Base-by-base conservation (phyloP, 2,888 invertebrate genomes). In the Zhuqinia jingwanae region DNA sequence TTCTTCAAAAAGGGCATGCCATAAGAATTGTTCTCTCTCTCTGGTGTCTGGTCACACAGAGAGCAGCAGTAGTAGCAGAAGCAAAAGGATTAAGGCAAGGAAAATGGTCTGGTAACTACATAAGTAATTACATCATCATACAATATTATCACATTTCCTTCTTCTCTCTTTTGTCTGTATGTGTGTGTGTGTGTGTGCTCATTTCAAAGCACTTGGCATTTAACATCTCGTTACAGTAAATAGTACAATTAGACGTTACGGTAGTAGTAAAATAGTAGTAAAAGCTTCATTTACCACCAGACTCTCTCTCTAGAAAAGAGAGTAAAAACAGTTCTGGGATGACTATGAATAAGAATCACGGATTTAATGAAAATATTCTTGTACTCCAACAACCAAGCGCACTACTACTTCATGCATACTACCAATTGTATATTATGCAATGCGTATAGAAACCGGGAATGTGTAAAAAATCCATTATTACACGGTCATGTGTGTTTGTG, bases 391-490 rank as follows among this genome's bases (percentile, higher is more conserved):
- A n/a, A 70, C 45, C 47, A 25, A 47, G 47, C 47, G 25, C 70
- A 53, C 47, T 45, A 68, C 50, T 73, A 73, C n/a, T n/a, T n/a
- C n/a, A n/a, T n/a, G n/a, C n/a, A n/a, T n/a, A n/a, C n/a, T n/a
- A n/a, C n/a, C n/a, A n/a, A n/a, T n/a, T n/a, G n/a, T n/a, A n/a
- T n/a, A n/a, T n/a, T n/a, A n/a, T 42, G 30, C 22, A 27, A 73
- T 73, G 76, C 58, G 13, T 76, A 15, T 56, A 76, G n/a, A n/a
- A 75, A 75, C 27, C n/a, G 75, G 2, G 20, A 45, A 65, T 47
- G 73, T 65, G 78, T 63, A 78, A 63, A 63, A 78, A 78, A 78
- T 81, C 73, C 70, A 81, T 81, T 81, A 68, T 68, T 78, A 50
- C 63, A 78, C 63, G 78, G 47, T 65, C 53, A 58, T 70, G 65